Percentiles rank a stretch among this genome's conserved stretches.
Conservation (phyloP, 1,140 invertebrate genomes). For the Lepidurus apus region DNA sequence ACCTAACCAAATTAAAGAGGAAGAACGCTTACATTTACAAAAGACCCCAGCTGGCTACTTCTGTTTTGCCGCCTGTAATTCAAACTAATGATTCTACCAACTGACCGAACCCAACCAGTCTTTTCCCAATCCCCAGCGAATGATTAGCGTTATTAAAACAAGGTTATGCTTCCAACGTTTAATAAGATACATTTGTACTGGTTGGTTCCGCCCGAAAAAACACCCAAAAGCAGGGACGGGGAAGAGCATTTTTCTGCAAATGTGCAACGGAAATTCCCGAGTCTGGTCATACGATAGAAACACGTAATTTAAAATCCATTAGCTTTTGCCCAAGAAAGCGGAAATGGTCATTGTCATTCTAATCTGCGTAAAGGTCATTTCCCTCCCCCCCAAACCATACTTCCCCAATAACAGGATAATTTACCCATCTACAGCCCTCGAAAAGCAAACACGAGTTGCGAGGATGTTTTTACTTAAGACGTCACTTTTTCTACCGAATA, state of each 20-base stretch:
- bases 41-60: background rate
- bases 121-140: background rate
- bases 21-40: background rate
- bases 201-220: background rate
- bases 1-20: conserved; percentile 11
- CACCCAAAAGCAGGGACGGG: background rate
- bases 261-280: background rate
- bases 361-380: background rate
- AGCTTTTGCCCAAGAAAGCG: background rate
- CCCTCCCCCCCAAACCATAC: background rate
- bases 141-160: background rate
- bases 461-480: background rate
- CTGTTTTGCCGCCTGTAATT: background rate
- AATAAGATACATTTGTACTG: too few relatives aligned
- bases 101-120: background rate
- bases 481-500: background rate
- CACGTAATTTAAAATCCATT: conserved; percentile 9
- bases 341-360: conserved; percentile 22
- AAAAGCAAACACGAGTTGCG: background rate
- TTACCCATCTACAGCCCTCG: background rate
- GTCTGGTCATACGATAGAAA: background rate
- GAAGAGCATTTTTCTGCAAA: background rate
- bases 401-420: background rate
- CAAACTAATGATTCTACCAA: background rate
- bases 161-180: background rate